These are phyloP conservation scores for Ceyx cyanopectus DNA, from an alignment of 2,113 vertebrate genomes.

Conservation along the genomic window DNA sequence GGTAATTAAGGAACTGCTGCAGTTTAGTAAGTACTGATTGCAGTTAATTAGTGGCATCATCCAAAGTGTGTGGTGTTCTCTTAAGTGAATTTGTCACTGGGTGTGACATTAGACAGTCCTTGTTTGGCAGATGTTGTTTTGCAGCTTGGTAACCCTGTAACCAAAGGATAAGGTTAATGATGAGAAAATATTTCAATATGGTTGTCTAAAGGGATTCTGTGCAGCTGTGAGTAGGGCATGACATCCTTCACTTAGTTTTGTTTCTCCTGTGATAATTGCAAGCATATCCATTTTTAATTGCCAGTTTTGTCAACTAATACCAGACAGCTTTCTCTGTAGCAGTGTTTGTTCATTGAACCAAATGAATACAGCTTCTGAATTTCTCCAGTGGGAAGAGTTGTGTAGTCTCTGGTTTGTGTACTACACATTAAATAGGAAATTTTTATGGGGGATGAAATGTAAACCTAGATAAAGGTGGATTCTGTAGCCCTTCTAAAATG, in stretches of 20 bases:
- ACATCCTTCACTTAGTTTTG: constrained; percentile 17
- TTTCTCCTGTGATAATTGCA: constrained; percentile 35
- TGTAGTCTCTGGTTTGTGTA: background rate
- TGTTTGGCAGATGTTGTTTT: background rate
- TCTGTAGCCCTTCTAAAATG: background rate
- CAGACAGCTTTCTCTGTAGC: background rate
- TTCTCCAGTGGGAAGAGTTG: constrained; percentile 19
- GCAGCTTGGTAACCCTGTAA: background rate
- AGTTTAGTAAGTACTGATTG: background rate
- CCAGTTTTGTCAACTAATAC: constrained; percentile 8
- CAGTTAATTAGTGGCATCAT: background rate
- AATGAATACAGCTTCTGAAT: background rate
- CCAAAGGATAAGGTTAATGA: constrained; percentile 2
- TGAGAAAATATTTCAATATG: background rate
- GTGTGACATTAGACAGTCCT: background rate
- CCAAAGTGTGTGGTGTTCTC: background rate
- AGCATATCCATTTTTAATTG: constrained; percentile 36
- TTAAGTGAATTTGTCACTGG: background rate
- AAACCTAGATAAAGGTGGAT: background rate
- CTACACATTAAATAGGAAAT: background rate
- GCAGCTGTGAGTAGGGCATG: background rate
- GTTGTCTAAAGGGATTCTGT: background rate
- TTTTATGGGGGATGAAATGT: background rate
- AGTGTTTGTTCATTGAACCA: constrained; percentile 16
- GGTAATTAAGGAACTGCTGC: background rate